Evolutionary conservation across 2,797 vertebrate genomes (phyloP), one percentile per base, ranked within the genome.

Genomic region (Epinephelus malabaricus): DNA sequence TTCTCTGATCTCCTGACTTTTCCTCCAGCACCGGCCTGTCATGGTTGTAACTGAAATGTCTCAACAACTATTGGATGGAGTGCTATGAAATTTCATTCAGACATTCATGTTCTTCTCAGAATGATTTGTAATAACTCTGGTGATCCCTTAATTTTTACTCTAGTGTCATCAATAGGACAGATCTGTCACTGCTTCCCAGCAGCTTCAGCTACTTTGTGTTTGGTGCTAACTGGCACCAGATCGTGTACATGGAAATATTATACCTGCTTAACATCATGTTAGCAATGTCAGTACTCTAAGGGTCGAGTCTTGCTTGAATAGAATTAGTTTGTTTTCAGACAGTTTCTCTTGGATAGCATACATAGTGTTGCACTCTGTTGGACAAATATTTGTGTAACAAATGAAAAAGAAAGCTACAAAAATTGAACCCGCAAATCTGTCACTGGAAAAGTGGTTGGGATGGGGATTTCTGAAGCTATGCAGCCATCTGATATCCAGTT

Each of bases 211-310:
- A 30, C 43, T 27, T 55, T 56, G 21, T 54, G 9, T 55, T 55
- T 45, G 38, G 40, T 21, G 23, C 56, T 54, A 7, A 51, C 53
- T 23, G 51, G 34, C 50, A 53, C 15, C 2, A n/a, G 17, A 38
- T 23, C 2, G 4, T 63, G 15, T 19, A 64, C 15, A 9, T 14
- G 18, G 23, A 19, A 45, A 47, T 12, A 46, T 47, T 27, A n/a
- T 10, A 25, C 17, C 23, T 50, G 8, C 18, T 38, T 54, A 67
- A 69, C 62, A 56, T 15, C 25, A 5, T 21, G 13, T 21, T 54
- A 59, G 45, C 34, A 38, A 27, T 59, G 45, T 62, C 63, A 40
- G 30, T n/a, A 71, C 70, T 25, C 58, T 25, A 2, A n/a, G 27
- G 12, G 6, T 65, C 0, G 15, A 34, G 27, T 34, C 25, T 5